Evolutionary conservation across 2,113 vertebrate species (phyloP).

Genomic region (Alethe diademata): DNA sequence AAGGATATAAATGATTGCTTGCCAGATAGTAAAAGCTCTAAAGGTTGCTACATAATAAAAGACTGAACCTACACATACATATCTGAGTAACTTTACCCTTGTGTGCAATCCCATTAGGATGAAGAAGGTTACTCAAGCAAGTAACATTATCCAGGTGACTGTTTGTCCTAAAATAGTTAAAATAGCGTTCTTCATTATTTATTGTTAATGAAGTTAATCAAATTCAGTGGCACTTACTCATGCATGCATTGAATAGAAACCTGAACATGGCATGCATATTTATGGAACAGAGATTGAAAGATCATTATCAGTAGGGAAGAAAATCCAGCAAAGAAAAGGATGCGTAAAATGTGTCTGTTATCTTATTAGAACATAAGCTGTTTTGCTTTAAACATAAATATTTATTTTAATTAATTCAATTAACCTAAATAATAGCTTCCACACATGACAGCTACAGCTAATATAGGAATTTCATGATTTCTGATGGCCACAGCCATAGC

Average conservation of each 20-base stretch:
- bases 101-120: conserved; percentile 39
- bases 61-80: conserved; percentile 23
- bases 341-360: conserved; percentile 58
- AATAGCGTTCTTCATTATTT: conserved; percentile 74
- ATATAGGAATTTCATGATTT: conserved; percentile 40
- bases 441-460: conserved; percentile 51
- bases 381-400: conserved; percentile 68
- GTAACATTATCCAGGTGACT: conserved; percentile 38
- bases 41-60: conserved; percentile 74
- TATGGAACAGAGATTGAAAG: conserved; percentile 71
- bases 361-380: conserved; percentile 67
- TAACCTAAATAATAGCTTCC: conserved; percentile 67
- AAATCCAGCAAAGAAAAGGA: conserved; percentile 62
- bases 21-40: conserved; percentile 76
- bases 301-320: conserved; percentile 66
- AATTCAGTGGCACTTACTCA: conserved; percentile 69
- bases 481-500: background rate
- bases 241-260: conserved; percentile 71
- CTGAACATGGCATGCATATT: conserved; percentile 73
- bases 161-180: conserved; percentile 72
- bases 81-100: conserved; percentile 47
- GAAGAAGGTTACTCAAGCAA: conserved; percentile 37
- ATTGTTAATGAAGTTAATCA: conserved; percentile 78
- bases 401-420: conserved; percentile 74
- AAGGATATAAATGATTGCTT: conserved; percentile 78